Evolutionary conservation across 2,113 vertebrate genomes (phyloP), one percentile per base, ranked within the genome.

Genomic region (Paratilapia polleni): DNA sequence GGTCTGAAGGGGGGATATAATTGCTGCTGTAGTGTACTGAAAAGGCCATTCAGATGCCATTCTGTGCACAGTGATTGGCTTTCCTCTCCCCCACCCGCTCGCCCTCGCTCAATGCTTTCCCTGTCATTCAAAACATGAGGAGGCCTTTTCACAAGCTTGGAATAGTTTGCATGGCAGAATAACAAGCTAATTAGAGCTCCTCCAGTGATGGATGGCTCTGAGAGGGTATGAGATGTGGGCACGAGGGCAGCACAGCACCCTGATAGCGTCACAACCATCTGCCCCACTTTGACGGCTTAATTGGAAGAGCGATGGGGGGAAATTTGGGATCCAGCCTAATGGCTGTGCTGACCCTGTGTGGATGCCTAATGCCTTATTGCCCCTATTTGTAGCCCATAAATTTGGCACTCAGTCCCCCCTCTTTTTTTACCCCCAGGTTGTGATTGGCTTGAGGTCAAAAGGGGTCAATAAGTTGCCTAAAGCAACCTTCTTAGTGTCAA

Each of bases 11-110:
- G 90, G 80, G 88, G 86, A 81, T 91, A 91, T 96, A 96, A 96
- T 96, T 96, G 95, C 95, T 62, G 91, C 92, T 86, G 87, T 91
- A 88, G 89, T 82, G 85, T 80, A 81, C 86, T 95, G 94, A 95
- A 96, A 95, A 95, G 94, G 93, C 95, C 95, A 95, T 96, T 96
- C 89, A 96, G 92, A 94, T 95, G 93, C 91, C 95, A 95, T 95
- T 94, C 93, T 94, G 90, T 76, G 74, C 57, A 80, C 78, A 62
- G 91, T 94, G 95, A 96, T 95, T 94, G 95, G 89, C 94, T 91
- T 86, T 63, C 87, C 80, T 83, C 81, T 31, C 81, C 89, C 75
- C 86, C 91, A 83, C 82, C 87, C 90, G 75, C 88, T 90, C 90
- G 80, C 92, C 92, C 89, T 88, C 91, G 90, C 90, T 93, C 92